Conservation (phyloP, 2,888 invertebrate species). For the Xylophagus ater region DNA sequence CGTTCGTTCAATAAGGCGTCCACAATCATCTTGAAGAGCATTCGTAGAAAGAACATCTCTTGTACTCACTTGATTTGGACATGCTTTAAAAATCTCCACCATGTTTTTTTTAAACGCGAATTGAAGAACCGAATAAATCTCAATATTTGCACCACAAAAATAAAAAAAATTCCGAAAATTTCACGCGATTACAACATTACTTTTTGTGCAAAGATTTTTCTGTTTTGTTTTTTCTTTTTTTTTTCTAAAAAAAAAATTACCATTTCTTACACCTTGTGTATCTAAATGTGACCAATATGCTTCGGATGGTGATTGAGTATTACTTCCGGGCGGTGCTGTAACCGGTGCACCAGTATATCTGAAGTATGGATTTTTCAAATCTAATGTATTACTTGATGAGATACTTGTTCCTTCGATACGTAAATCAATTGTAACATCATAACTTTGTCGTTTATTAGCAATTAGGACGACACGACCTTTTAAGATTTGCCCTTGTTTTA, state of each 20-base stretch:
- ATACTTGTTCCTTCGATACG: constrained; percentile 79
- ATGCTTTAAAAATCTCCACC: no score
- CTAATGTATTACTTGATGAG: constrained; percentile 81
- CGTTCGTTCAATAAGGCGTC: no score
- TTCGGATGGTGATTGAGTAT: constrained; percentile 86
- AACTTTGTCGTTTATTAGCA: constrained; percentile 95
- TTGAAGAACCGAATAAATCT: no score
- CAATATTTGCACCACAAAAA: no score
- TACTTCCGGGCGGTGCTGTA: constrained; percentile 84
- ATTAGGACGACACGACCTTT: constrained; percentile 77
- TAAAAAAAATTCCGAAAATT: no score
- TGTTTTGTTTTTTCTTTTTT: background rate
- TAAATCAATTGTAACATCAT: constrained; percentile 94
- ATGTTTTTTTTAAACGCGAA: no score
- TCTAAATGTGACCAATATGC: constrained; percentile 81
- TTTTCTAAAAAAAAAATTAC: constrained; percentile 21
- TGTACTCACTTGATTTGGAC: no score
- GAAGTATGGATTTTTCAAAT: constrained; percentile 97
- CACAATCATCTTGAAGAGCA: no score
- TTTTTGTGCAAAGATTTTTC: no score
- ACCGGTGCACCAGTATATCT: constrained; percentile 90
- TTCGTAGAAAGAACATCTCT: no score
- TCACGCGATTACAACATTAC: no score
- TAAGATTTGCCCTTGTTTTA: constrained; percentile 84
- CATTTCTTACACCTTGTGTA: constrained; percentile 47